These are phyloP conservation scores for Athalia circularis DNA, from an alignment of 2,888 invertebrate species.

Conservation along the genomic window DNA sequence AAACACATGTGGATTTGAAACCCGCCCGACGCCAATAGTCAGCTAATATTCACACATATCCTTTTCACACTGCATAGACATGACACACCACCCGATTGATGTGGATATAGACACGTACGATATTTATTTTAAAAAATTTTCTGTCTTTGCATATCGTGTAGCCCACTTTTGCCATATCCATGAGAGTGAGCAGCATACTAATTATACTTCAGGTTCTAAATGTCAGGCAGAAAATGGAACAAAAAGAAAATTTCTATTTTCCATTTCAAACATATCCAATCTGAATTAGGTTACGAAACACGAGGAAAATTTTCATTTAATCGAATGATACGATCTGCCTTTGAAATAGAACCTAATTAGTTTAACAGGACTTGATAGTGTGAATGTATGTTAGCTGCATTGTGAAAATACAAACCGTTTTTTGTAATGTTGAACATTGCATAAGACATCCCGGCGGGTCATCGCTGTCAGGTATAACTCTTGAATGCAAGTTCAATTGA, in stretches of 20 bases:
- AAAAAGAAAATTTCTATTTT: neutral
- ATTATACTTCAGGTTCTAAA: conserved; percentile 32
- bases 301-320: neutral
- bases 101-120: neutral
- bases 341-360: conserved; percentile 19
- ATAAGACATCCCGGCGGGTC: conserved; percentile 59
- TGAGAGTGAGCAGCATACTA: conserved; percentile 44
- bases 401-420: conserved; percentile 72
- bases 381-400: conserved; percentile 68
- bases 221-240: conserved; percentile 4
- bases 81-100: conserved; percentile 15
- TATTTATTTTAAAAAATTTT: neutral
- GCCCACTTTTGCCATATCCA: conserved; percentile 45
- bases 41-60: conserved; percentile 39
- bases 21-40: neutral
- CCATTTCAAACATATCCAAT: neutral
- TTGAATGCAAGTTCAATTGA: conserved; percentile 70
- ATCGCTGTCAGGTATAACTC: conserved; percentile 54
- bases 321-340: conserved; percentile 29
- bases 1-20: neutral
- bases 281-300: neutral
- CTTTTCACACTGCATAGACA: conserved; percentile 41
- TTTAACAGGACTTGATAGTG: conserved; percentile 49
- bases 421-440: conserved; percentile 68
- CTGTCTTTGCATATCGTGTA: neutral